phyloP scores from a whole-genome alignment of 2,797 vertebrate species.

The Melanotaenia trifasciata region DNA sequence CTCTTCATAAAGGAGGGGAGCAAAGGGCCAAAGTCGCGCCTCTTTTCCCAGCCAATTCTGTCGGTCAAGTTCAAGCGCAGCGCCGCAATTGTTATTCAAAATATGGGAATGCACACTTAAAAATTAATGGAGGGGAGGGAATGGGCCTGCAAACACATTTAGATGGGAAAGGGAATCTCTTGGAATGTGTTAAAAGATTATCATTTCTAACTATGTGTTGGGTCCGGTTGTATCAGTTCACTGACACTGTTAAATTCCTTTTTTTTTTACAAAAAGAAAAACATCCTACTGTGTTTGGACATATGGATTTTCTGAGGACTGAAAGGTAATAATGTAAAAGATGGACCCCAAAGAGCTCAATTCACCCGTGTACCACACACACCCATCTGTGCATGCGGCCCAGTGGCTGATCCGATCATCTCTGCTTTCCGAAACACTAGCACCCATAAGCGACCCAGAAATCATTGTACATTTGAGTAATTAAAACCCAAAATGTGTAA shows the following conservation, averaged over 20 bases:
- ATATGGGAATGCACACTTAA: conserved; percentile 41
- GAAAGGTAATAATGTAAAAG: background rate
- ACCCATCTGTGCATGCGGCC: conserved; percentile 44
- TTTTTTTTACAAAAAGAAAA: background rate
- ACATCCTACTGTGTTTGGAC: no score
- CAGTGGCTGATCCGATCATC: conserved; percentile 51
- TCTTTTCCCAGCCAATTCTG: conserved; percentile 80
- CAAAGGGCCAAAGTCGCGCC: conserved; percentile 80
- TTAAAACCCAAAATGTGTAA: conserved; percentile 48
- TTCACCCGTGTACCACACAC: background rate
- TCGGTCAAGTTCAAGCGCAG: conserved; percentile 87
- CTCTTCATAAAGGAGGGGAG: conserved; percentile 76
- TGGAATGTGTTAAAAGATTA: conserved; percentile 15
- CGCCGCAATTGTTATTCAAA: conserved; percentile 77
- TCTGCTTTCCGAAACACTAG: conserved; percentile 5
- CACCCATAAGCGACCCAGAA: conserved; percentile 38
- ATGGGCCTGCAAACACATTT: conserved; percentile 7
- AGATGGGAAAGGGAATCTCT: background rate
- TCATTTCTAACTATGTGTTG: background rate
- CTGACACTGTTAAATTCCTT: background rate
- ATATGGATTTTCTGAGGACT: background rate
- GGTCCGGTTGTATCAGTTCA: background rate
- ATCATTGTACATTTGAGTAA: conserved; percentile 54
- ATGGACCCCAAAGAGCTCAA: background rate
- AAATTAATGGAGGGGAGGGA: conserved; percentile 20